Percentiles rank a stretch among this genome's conserved stretches.
Conservation (phyloP, 2,888 invertebrate species). For the Acanthopleura granulata region DNA sequence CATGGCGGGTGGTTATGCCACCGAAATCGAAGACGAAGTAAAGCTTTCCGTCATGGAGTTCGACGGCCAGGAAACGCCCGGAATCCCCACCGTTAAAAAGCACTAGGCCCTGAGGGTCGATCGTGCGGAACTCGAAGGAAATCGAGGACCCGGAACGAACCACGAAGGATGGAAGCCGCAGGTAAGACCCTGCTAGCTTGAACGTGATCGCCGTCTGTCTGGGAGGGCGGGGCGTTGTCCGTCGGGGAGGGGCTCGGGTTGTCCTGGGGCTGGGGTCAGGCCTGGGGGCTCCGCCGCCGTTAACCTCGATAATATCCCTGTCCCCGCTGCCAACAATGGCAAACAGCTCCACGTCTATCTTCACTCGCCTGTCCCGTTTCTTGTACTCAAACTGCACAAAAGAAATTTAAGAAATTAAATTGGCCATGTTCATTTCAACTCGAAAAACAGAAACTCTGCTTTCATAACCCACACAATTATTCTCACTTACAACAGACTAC, state of each 20-base stretch:
- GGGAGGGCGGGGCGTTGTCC: background rate
- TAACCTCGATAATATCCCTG: background rate
- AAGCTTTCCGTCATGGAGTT: slow-evolving; percentile 62
- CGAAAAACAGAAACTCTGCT: too few species aligned
- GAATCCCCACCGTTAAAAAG: slow-evolving; percentile 41
- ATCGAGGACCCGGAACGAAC: slow-evolving; percentile 34
- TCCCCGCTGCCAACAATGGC: background rate
- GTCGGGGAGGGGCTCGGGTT: slow-evolving; percentile 20
- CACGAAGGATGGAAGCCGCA: slow-evolving; percentile 31
- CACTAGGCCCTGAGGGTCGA: slow-evolving; percentile 56
- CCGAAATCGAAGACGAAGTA: slow-evolving; percentile 62
- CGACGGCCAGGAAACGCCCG: slow-evolving; percentile 55
- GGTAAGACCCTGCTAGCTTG: background rate
- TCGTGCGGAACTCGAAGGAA: slow-evolving; percentile 59
- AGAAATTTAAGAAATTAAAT: background rate
- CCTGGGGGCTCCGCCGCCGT: too few species aligned
- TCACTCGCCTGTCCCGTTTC: slow-evolving; percentile 18
- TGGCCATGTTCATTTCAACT: background rate
- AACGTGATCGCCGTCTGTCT: background rate
- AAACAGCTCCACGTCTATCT: background rate
- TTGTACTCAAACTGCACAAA: slow-evolving; percentile 29
- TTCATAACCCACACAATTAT: too few species aligned
- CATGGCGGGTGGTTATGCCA: slow-evolving; percentile 39
- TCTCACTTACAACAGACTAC: too few species aligned
- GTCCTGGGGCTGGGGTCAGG: slow-evolving; percentile 20